Evolutionary conservation across 2,797 vertebrate genomes (phyloP), one percentile per base, ranked within the genome.

Genomic region (Sebastes baramenuke): DNA sequence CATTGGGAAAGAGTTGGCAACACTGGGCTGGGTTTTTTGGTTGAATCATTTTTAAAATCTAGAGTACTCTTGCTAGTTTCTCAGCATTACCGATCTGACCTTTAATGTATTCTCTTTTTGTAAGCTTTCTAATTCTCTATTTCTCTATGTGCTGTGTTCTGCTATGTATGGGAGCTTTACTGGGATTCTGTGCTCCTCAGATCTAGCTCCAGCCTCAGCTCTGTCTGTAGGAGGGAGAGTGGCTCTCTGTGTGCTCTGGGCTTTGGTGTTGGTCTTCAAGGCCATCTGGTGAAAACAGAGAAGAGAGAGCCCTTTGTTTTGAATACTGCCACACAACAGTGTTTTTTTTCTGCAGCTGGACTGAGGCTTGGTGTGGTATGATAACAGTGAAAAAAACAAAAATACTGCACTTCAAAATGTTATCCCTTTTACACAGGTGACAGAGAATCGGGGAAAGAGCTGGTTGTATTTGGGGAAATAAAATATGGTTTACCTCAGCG

Each of bases 401-500:
- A 10, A 72, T 14, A 8, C 2, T 18, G 12, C 22, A 16, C 13
- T 60, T 54, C 2, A 58, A 32, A 72, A n/a, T 36, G 12, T 32
- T 10, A 14, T 38, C 6, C 42, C 20, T 52, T 49, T 73, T 7
- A 32, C 24, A 29, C 36, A 46, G 3, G 10, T 16, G 12, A 34
- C 71, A 20, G 38, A 46, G 7, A 68, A 46, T 70, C 29, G 8
- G 25, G 18, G 2, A 14, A 16, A 55, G 16, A 29, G 32, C 4
- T 5, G 18, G 30, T 16, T 36, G 6, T 52, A 11, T 71, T 64
- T 27, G 14, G 12, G 3, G 2, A 27, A 49, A 20, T 14, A 34
- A 64, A 67, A 71, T 1, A 8, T 4, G 2, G 6, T 52, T 89
- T 77, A 94, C 94, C 90, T 93, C 91, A 16, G 88, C 83, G 18